Conservation (phyloP, 2,888 invertebrate species). For the Tetragonula carbonaria region DNA sequence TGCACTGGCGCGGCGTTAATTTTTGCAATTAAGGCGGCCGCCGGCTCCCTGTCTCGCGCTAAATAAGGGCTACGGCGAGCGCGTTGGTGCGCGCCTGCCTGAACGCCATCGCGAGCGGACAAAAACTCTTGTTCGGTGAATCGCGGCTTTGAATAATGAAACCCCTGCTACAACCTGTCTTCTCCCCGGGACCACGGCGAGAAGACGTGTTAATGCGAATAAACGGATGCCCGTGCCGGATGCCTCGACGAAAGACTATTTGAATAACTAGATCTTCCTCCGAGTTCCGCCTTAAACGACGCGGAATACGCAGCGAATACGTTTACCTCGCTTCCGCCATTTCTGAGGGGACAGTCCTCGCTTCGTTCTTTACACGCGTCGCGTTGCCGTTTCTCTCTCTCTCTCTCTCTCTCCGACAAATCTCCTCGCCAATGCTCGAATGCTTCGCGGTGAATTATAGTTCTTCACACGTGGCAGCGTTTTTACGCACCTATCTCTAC, state of each 20-base stretch:
- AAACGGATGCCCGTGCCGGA: constrained; percentile 49
- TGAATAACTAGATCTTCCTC: constrained; percentile 63
- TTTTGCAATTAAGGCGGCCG: constrained; percentile 79
- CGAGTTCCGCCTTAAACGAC: constrained; percentile 37
- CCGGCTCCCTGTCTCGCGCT: constrained; percentile 47
- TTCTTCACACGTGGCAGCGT: constrained; percentile 45
- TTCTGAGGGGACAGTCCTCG: background rate
- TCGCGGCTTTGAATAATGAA: constrained; percentile 52
- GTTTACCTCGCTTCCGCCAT: constrained; percentile 16
- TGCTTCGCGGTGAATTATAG: constrained; percentile 32
- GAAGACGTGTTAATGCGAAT: constrained; percentile 66
- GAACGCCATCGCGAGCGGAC: constrained; percentile 1
- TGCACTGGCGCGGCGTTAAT: constrained; percentile 71
- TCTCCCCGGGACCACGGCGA: constrained; percentile 10
- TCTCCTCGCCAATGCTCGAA: constrained; percentile 33
- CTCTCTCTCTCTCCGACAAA: constrained; percentile 31
- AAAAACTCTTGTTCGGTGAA: constrained; percentile 63
- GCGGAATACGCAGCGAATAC: constrained; percentile 43
- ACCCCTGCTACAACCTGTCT: constrained; percentile 43
- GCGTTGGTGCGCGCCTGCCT: background rate
- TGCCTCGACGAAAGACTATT: constrained; percentile 57
- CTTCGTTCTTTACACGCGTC: background rate
- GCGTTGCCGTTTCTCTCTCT: background rate
- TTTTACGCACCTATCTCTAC: constrained; percentile 18
- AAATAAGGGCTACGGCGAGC: constrained; percentile 54